Percentiles rank a stretch among this genome's conserved stretches.
phyloP scores from a whole-genome alignment of 2,113 vertebrate species.

The Glaucomys volans region DNA sequence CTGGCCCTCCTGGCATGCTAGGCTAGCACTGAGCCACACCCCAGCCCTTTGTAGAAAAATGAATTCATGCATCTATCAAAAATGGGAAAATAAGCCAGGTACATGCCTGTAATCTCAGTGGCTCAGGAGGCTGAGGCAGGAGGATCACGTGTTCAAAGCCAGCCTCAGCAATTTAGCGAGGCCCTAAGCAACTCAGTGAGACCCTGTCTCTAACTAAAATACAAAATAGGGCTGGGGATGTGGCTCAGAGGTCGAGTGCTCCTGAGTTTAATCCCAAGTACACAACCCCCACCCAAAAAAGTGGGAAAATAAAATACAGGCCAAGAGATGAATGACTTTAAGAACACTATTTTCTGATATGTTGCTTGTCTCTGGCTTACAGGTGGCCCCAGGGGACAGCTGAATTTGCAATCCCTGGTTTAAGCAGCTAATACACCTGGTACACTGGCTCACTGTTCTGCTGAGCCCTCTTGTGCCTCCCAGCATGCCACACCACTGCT shows the following conservation, averaged over 20 bases:
- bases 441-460: background rate
- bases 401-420: background rate
- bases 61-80: background rate
- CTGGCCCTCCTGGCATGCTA: background rate
- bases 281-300: no score
- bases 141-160: no score
- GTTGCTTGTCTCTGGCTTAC: background rate
- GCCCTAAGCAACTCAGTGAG: no score
- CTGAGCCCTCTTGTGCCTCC: background rate
- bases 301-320: background rate
- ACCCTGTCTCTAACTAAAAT: no score
- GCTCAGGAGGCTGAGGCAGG: no score
- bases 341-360: background rate
- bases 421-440: background rate
- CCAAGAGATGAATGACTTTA: background rate
- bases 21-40: background rate
- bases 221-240: no score
- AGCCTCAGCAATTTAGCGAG: no score
- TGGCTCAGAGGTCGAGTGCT: no score
- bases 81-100: no score
- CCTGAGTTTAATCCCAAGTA: no score
- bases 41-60: background rate
- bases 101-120: no score
- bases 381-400: background rate
- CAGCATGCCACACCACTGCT: no score